These are phyloP conservation scores for Pedicia rivosa DNA, from an alignment of 2,888 invertebrate species.

Conservation along the genomic window DNA sequence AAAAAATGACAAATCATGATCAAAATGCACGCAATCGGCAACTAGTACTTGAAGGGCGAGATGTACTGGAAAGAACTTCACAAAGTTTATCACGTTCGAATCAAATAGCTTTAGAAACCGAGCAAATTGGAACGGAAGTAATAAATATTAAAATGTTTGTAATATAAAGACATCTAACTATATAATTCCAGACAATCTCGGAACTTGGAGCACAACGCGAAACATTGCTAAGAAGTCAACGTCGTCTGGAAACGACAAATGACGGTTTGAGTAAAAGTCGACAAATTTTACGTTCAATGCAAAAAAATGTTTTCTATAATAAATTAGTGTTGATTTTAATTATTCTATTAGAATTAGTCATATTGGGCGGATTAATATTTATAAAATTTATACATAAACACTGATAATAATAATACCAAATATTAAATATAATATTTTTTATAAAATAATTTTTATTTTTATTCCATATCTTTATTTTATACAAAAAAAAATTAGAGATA, in stretches of 20 bases:
- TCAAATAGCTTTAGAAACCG: constrained; percentile 62
- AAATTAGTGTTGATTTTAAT: constrained; percentile 57
- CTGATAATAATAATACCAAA: constrained; percentile 2
- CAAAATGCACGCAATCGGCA: constrained; percentile 41
- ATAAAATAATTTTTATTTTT: background rate
- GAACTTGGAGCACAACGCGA: constrained; percentile 65
- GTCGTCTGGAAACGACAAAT: constrained; percentile 53
- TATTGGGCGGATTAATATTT: constrained; percentile 44
- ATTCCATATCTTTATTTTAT: background rate
- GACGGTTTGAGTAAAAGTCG: constrained; percentile 47
- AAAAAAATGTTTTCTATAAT: constrained; percentile 53
- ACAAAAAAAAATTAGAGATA: background rate
- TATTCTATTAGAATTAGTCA: constrained; percentile 50
- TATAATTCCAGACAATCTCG: constrained; percentile 38
- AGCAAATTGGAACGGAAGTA: constrained; percentile 54
- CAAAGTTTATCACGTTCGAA: constrained; percentile 52
- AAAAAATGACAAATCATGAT: too few relatives aligned
- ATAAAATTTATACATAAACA: constrained; percentile 38
- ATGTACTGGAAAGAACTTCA: constrained; percentile 40
- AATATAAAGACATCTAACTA: background rate
- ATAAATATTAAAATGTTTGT: too few relatives aligned
- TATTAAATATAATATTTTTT: constrained; percentile 1
- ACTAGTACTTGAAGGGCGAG: constrained; percentile 37
- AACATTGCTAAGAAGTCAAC: constrained; percentile 45
- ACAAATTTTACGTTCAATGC: constrained; percentile 47